These are phyloP conservation scores for Drosophila bocki DNA, from an alignment of 1,140 invertebrate species.

Conservation along the genomic window DNA sequence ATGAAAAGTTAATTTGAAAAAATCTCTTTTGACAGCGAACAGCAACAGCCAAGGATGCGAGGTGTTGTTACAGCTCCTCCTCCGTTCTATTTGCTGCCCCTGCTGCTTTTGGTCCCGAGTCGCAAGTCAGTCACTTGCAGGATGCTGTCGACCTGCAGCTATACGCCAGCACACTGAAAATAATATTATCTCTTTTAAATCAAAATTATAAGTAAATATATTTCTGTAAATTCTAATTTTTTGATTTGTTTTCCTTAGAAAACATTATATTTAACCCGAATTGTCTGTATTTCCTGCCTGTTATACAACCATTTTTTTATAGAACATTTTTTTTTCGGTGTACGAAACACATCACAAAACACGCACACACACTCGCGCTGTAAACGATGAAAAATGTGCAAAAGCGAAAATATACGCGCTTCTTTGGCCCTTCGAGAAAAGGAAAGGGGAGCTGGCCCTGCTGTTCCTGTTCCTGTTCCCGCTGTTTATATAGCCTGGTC, in stretches of 20 bases:
- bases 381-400: slow-evolving; percentile 80
- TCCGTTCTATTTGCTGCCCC: slow-evolving; percentile 15
- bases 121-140: slow-evolving; percentile 77
- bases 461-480: slow-evolving; percentile 21
- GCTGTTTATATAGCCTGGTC: slow-evolving; percentile 72
- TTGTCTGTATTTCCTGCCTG: too few species aligned
- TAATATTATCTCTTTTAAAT: not conserved
- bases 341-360: slow-evolving; percentile 16
- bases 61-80: slow-evolving; percentile 29
- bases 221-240: too few species aligned
- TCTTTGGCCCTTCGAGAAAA: slow-evolving; percentile 13
- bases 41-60: slow-evolving; percentile 39
- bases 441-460: slow-evolving; percentile 23
- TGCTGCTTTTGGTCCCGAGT: slow-evolving; percentile 57
- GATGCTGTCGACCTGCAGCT: slow-evolving; percentile 70
- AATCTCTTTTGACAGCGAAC: slow-evolving; percentile 80
- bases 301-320: too few species aligned
- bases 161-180: slow-evolving; percentile 12
- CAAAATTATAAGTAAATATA: not conserved
- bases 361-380: slow-evolving; percentile 29
- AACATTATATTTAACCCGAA: too few species aligned
- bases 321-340: not conserved
- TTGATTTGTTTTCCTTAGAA: too few species aligned
- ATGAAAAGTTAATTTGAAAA: slow-evolving; percentile 84
- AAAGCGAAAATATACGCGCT: slow-evolving; percentile 50